Evolutionary conservation across 37 sponge, comb jelly and placozoan genomes (phyloP), one percentile per base, ranked within the genome.

Genomic region (Ephydatia muelleri): DNA sequence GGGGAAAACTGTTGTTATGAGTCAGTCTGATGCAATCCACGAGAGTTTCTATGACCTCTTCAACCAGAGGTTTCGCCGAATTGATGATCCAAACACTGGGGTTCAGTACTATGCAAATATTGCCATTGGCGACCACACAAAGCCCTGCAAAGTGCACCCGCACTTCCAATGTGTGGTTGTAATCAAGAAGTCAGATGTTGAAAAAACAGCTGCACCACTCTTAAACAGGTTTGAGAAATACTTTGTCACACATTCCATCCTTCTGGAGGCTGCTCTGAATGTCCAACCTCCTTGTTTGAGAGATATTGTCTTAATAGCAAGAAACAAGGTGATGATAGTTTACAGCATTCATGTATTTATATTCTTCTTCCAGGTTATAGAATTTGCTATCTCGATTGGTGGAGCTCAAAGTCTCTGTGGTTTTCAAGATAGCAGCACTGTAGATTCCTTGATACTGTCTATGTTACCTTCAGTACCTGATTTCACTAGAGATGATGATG

Each of bases 41-140:
- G 96, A 92, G 84, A 95, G 96, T 76, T 92, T 95, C 43, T 95
- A 95, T 78, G 95, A 95, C 43, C 85, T 95, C 34, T 92, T 95
- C 84, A 95, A 95, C 35, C 95, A 95, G 82, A 70, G 86, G n/a
- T 95, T 95, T 68, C 82, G 90, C 22, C 32, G 90, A 19, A 92
- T 88, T 23, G 92, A 87, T 80, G 57, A 57, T 21, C 87, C 87
- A 27, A 64, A 85, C 2, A 49, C 81, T 22, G 87, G 88, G 23
- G 78, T 89, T 65, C 79, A 88, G 2, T 90, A 87, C 71, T 95
- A 89, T 87, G 87, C 96, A 25, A 95, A 92, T 72, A 89, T 95
- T 78, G 96, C 93, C 43, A 95, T 92, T 75, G 96, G 96, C 0
- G 88, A 90, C 65, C 93, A 95, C 72, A 65, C 84, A 65, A 87